Evolutionary conservation across 2,888 invertebrate genomes (phyloP), one percentile per base, ranked within the genome.

Genomic region (Linnaemya tessellans): DNA sequence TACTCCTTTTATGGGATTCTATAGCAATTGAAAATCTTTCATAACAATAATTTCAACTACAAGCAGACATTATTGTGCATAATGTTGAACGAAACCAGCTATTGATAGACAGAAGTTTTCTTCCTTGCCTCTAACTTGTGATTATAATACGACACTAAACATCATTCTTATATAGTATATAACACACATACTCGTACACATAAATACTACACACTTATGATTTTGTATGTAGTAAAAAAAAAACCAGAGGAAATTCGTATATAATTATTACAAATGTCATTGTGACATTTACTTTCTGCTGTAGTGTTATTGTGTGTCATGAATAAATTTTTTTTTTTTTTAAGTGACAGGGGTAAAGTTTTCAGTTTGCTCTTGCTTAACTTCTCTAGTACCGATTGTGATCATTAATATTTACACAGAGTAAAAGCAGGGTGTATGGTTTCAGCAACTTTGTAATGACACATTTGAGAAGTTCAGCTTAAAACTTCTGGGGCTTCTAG

Each of bases 201-300:
- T 30, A 30, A 30, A 35, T 18, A 46, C 30, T 30, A 5, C 30
- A 30, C 30, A 3, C 30, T 30, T 30, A 30, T 5, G 30, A 30
- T 3, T 30, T 20, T 15, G 15, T 70, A 20, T 35, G n/a, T 41
- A 25, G 10, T 51, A 25, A 13, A 51, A 54, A 5, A 67, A 60
- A 30, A 30, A 2, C 5, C 5, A 30, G 30, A n/a, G 58, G 20
- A 80, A 74, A 68, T 67, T 75, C 35, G 30, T 62, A 87, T 89
- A 88, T 88, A 87, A 89, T 89, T 88, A 88, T 89, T 88, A 88
- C 87, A 88, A 88, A 88, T 89, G 89, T 87, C 86, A 84, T 86
- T 81, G 75, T 80, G 75, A 80, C 51, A 73, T 83, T 83, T 73
- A 77, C 74, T 60, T 38, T 78, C 11, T 49, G 60, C 58, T 51